A percentile compares a stretch with the other conserved stretches of the same genome.
Conservation (phyloP, 2,888 invertebrate genomes). For the Argyresthia albistria region DNA sequence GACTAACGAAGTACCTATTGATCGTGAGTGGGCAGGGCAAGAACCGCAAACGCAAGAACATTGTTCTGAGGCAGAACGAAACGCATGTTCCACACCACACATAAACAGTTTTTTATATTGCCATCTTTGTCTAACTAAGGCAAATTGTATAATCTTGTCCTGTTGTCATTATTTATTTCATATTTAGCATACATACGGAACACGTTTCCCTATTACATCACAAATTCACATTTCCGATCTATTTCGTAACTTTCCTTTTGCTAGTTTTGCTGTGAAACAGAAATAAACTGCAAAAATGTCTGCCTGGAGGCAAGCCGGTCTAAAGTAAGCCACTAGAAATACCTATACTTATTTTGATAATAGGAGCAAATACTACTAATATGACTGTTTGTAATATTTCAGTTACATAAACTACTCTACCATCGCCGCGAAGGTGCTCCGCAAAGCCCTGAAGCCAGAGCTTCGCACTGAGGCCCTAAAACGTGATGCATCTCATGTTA, state of each 20-base stretch:
- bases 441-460: constrained; percentile 86
- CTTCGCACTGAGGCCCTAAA: constrained; percentile 80
- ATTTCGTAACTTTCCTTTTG: background rate
- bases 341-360: background rate
- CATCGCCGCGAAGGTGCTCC: constrained; percentile 89
- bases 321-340: constrained; percentile 76
- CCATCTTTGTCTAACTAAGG: background rate
- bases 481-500: constrained; percentile 82
- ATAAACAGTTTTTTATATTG: too few species aligned
- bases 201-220: background rate
- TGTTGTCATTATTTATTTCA: background rate
- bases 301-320: constrained; percentile 88
- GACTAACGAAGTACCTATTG: too few species aligned
- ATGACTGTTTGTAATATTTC: constrained; percentile 20
- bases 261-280: background rate
- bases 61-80: too few species aligned
- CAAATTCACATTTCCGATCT: too few species aligned
- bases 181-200: background rate
- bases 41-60: too few species aligned
- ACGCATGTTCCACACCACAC: too few species aligned
- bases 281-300: constrained; percentile 66
- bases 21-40: too few species aligned
- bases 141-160: background rate
- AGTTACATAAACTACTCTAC: constrained; percentile 98
- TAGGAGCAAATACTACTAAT: background rate